These are phyloP conservation scores for Fragum sueziense DNA, from an alignment of 2,888 invertebrate genomes.

Conservation along the genomic window DNA sequence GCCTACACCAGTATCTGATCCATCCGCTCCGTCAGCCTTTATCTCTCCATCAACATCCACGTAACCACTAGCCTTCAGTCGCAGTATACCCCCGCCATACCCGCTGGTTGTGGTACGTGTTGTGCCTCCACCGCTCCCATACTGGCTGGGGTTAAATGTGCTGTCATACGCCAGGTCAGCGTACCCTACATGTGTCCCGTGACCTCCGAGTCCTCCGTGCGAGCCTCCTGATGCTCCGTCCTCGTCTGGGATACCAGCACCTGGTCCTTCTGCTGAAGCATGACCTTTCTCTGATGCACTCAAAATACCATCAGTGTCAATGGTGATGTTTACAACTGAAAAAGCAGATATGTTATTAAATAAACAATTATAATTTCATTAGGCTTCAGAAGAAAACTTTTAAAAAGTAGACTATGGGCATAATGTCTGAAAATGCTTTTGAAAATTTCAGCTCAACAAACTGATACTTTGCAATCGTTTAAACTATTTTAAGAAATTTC, in stretches of 20 bases:
- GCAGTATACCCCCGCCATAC: constrained; percentile 67
- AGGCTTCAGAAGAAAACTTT: no score
- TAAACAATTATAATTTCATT: no score
- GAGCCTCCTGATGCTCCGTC: constrained; percentile 68
- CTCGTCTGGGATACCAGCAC: constrained; percentile 54
- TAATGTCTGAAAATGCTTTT: no score
- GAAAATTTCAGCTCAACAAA: no score
- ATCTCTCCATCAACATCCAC: constrained; percentile 69
- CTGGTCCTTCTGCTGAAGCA: constrained; percentile 55
- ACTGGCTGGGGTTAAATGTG: constrained; percentile 54
- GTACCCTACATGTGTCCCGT: constrained; percentile 49
- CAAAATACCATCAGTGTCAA: constrained; percentile 69
- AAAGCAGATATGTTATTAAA: constrained; percentile 12
- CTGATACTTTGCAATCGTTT: no score
- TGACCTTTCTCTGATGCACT: constrained; percentile 62
- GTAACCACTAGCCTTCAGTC: constrained; percentile 57
- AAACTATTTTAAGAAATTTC: no score
- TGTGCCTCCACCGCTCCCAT: constrained; percentile 69
- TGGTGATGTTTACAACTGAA: constrained; percentile 70
- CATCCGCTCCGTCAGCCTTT: constrained; percentile 62
- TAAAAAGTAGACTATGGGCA: no score
- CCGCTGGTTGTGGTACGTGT: constrained; percentile 37
- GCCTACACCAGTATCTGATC: constrained; percentile 58
- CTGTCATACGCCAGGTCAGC: constrained; percentile 62
- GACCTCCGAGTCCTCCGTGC: constrained; percentile 72